These are phyloP conservation scores for Anhinga anhinga DNA, from an alignment of 2,113 vertebrate genomes.

Conservation along the genomic window DNA sequence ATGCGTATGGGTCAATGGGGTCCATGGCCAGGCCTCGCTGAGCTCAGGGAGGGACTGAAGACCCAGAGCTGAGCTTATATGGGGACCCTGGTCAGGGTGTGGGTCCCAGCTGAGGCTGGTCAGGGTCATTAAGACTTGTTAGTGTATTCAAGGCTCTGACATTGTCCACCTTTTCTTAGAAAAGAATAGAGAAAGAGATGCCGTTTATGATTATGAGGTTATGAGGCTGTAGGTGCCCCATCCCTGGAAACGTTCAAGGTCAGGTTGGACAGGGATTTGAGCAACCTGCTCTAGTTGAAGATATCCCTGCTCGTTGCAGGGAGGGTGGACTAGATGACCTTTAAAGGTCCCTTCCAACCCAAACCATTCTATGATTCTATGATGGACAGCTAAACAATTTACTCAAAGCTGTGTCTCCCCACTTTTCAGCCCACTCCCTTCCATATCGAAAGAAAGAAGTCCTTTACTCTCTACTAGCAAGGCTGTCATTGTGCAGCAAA, in stretches of 20 bases:
- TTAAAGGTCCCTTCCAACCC: background rate
- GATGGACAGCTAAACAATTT: background rate
- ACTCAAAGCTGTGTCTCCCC: background rate
- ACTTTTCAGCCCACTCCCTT: background rate
- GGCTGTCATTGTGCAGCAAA: background rate
- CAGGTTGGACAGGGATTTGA: background rate
- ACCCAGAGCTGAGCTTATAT: background rate
- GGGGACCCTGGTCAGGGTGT: background rate
- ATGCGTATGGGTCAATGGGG: background rate
- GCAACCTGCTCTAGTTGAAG: background rate
- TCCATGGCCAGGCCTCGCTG: background rate
- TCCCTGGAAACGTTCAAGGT: background rate
- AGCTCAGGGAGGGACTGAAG: background rate
- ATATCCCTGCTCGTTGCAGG: background rate
- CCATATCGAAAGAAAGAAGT: background rate
- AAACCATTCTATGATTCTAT: background rate
- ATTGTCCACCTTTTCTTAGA: background rate
- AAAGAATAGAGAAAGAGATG: background rate
- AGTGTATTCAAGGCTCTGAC: background rate
- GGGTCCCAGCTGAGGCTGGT: background rate
- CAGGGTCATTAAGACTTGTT: background rate
- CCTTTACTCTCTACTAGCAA: background rate
- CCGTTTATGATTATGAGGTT: background rate
- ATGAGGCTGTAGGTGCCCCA: background rate
- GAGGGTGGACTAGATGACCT: too few species aligned